Percentiles rank a stretch among this genome's conserved stretches.
Evolutionary conservation across 2,888 invertebrate genomes (phyloP).

Genomic region (Trachelus troglodyta): DNA sequence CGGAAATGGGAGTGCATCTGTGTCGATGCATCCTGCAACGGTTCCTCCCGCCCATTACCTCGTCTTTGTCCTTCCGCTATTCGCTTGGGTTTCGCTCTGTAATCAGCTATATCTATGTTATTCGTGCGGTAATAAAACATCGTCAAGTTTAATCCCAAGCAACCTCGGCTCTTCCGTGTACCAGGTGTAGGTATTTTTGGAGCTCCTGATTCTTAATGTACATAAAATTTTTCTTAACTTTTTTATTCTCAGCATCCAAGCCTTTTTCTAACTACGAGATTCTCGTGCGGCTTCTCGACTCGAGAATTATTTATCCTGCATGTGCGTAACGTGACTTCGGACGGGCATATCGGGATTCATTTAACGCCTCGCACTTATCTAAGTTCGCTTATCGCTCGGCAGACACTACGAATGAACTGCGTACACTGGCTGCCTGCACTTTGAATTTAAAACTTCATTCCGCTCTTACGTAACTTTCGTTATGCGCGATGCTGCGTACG

Average conservation of each 20-base stretch:
- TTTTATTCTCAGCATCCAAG: background rate
- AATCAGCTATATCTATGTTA: background rate
- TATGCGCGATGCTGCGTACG: background rate
- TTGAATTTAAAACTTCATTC: background rate
- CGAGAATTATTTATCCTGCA: background rate
- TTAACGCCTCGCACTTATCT: background rate
- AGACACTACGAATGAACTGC: background rate
- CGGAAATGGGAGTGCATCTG: conserved; percentile 10
- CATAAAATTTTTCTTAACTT: background rate
- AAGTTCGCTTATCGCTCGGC: background rate
- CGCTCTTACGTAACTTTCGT: background rate
- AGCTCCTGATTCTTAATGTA: background rate
- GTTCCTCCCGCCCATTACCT: background rate
- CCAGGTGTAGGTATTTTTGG: background rate
- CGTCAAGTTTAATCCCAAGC: background rate
- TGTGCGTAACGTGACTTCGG: background rate
- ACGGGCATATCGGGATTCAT: background rate
- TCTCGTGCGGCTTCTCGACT: background rate
- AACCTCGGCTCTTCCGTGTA: background rate
- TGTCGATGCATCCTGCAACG: background rate
- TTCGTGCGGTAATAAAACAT: background rate
- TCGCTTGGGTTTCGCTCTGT: background rate
- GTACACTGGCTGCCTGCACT: background rate
- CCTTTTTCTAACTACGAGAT: background rate
- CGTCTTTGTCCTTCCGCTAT: background rate